Percentiles rank a stretch among this genome's conserved stretches.
Conservation (phyloP, 1,140 invertebrate genomes). For the Polypedilum vanderplanki region DNA sequence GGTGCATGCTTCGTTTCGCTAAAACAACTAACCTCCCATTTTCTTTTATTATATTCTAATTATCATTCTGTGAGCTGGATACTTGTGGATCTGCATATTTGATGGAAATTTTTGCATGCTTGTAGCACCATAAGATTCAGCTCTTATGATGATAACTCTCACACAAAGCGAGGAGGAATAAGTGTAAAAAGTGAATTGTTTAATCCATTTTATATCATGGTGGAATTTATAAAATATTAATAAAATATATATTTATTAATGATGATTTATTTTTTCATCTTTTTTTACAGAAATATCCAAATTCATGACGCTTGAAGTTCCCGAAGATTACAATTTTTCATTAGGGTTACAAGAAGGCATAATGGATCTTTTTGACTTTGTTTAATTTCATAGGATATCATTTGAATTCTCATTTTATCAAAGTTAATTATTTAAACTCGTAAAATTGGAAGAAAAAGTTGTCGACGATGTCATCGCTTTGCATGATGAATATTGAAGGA, state of each 20-base stretch:
- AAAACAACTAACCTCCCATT: neutral
- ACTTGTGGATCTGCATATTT: conserved; percentile 22
- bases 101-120: neutral
- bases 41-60: neutral
- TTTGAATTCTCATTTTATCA: neutral
- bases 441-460: neutral
- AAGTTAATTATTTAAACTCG: too few relatives aligned
- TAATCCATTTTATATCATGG: too few relatives aligned
- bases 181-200: too few relatives aligned
- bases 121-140: conserved; percentile 28
- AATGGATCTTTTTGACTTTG: conserved; percentile 9
- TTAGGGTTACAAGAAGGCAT: conserved; percentile 6
- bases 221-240: neutral
- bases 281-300: conserved; percentile 16
- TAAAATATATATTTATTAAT: neutral
- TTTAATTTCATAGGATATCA: neutral
- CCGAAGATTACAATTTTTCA: neutral
- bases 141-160: conserved; percentile 8
- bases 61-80: conserved; percentile 21
- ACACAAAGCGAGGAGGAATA: neutral
- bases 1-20: neutral
- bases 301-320: conserved; percentile 17
- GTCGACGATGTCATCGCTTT: neutral
- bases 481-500: conserved; percentile 7
- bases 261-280: neutral